Base-by-base conservation (phyloP, 2,888 invertebrate genomes). In the Pelosia muscerda region DNA sequence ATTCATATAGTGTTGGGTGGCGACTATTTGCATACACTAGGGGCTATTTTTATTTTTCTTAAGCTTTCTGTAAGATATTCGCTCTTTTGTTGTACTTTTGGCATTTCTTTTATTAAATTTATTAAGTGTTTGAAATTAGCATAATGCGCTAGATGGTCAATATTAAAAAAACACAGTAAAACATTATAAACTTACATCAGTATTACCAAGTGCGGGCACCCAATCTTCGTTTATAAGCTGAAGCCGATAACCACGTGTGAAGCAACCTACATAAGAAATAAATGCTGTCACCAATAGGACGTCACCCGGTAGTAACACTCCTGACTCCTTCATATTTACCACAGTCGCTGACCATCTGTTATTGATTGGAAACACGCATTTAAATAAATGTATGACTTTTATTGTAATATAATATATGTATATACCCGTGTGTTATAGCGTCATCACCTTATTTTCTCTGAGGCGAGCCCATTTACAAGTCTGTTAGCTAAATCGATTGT, bases 221-320 rank as follows among this genome's bases (percentile, higher is more conserved):
- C 98, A 98, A 84, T 96, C 95, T 31, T 97, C 96, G 15, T 97
- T 94, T 86, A 98, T 95, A 64, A 99, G 95, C 81, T 98, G 97
- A 26, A 95, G 85, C 61, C 99, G 95, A 87, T 99, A 99, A 62
- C 96, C 95, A 73, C 97, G 97, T 34, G 98, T 98, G 90, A 99
- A 99, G 86, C 98, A 98, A 2, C 99, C 99, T 38, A 98, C 97
- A 88, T 99, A 99, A 0, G 99, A 99, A 65, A 99, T 97, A 90
- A 99, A 99, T 15, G 99, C 98, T 0, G 98, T 97, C 42, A 98
- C 97, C 31, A 99, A 90, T 0, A 99, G 92, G 38, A 98, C 97
- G 84, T 99, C 98, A 0, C 99, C 99, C 0, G 99, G 98, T 66
- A 99, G 91, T 71, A 98, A 98, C 28, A 96, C 92, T 31, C 97